phyloP scores from a whole-genome alignment of 2,888 invertebrate species.

The Oegoconia quadripuncta region DNA sequence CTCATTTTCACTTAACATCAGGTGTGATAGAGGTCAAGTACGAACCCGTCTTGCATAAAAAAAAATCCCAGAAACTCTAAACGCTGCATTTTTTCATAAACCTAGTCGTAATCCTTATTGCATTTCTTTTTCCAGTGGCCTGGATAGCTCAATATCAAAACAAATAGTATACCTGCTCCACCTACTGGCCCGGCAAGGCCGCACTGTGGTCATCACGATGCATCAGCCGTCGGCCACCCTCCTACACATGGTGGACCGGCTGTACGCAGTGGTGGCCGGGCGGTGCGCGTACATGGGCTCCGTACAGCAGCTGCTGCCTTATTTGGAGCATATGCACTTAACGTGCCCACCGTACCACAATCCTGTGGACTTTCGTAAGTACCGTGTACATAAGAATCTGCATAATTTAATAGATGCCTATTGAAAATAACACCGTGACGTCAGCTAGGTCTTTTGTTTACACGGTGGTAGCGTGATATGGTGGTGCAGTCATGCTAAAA shows the following conservation, averaged over 20 bases:
- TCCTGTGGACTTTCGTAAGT: slow-evolving; percentile 93
- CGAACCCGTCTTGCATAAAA: too few relatives aligned
- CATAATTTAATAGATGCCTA: too few relatives aligned
- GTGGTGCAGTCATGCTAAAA: too few relatives aligned
- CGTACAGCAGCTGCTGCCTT: slow-evolving; percentile 86
- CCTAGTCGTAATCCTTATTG: too few relatives aligned
- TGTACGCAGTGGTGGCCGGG: slow-evolving; percentile 91
- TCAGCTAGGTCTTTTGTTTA: too few relatives aligned
- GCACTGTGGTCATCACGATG: slow-evolving; percentile 92
- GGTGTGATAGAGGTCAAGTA: too few relatives aligned
- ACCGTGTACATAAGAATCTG: too few relatives aligned
- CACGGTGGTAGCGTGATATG: too few relatives aligned
- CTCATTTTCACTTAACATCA: too few relatives aligned
- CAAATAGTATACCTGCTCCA: slow-evolving; percentile 90
- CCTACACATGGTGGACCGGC: slow-evolving; percentile 92
- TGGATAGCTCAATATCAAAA: slow-evolving; percentile 83
- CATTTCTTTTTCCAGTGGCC: slow-evolving; percentile 54
- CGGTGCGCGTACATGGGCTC: slow-evolving; percentile 90
- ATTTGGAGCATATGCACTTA: slow-evolving; percentile 83
- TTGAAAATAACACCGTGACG: too few relatives aligned
- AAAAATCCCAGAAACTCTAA: too few relatives aligned
- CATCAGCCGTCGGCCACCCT: slow-evolving; percentile 94
- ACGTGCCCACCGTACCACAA: slow-evolving; percentile 93
- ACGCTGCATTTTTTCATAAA: too few relatives aligned
- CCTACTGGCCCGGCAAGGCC: slow-evolving; percentile 88